Percentiles rank a stretch among this genome's conserved stretches.
Evolutionary conservation across 2,113 vertebrate genomes (phyloP).

Genomic region (Sturnus vulgaris): DNA sequence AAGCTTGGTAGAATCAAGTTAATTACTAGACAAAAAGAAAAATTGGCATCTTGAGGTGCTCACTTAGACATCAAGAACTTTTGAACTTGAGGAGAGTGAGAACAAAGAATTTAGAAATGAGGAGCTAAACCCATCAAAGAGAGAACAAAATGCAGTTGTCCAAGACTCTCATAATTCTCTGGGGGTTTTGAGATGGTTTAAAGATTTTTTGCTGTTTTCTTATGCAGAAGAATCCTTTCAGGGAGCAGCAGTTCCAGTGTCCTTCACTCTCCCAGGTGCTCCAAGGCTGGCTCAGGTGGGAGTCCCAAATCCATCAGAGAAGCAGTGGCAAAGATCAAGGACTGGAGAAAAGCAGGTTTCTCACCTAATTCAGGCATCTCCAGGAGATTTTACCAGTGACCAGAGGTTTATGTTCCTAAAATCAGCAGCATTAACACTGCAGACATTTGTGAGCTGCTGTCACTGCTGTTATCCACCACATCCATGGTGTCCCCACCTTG

Average conservation of each 20-base stretch:
- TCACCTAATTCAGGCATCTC: not conserved
- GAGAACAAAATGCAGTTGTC: not conserved
- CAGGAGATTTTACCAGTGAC: not conserved
- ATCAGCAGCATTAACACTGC: not conserved
- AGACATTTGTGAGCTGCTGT: not conserved
- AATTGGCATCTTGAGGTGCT: not conserved
- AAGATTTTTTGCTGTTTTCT: not conserved
- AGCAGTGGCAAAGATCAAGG: not conserved
- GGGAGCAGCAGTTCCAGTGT: not conserved
- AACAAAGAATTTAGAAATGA: not conserved
- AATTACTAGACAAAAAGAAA: not conserved
- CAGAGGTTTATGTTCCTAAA: not conserved
- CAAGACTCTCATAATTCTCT: not conserved
- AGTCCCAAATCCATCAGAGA: not conserved
- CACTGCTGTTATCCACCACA: not conserved
- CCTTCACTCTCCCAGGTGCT: not conserved
- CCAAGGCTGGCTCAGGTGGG: not conserved
- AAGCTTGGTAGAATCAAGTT: not conserved
- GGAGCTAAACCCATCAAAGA: not conserved
- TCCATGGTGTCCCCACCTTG: fast-evolving
- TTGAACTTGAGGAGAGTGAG: not conserved
- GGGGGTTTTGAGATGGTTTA: not conserved
- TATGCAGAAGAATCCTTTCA: not conserved
- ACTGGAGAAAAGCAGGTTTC: not conserved
- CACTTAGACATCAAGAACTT: not conserved